These are phyloP conservation scores for Creontiades dilutus DNA, from an alignment of 2,888 invertebrate genomes.

Conservation along the genomic window DNA sequence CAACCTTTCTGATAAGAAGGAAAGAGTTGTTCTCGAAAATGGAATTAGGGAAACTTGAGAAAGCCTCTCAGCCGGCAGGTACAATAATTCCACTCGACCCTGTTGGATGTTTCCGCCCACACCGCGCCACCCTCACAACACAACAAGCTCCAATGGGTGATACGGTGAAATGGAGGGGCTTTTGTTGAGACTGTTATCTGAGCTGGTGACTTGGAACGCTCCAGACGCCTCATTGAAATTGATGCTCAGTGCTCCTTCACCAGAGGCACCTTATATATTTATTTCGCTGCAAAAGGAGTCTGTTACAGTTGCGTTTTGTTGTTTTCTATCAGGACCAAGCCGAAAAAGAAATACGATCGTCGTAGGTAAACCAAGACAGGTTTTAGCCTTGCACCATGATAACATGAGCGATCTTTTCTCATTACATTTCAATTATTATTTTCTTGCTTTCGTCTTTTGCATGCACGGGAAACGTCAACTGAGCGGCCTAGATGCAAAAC, in stretches of 20 bases:
- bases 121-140: background rate
- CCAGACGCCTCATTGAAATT: background rate
- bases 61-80: constrained; percentile 7
- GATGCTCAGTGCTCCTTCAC: background rate
- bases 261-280: background rate
- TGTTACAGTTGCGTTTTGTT: no score
- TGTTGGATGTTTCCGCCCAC: background rate
- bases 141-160: background rate
- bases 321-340: no score
- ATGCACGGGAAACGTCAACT: no score
- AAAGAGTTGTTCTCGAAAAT: constrained; percentile 31
- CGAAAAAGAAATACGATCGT: no score
- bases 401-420: no score
- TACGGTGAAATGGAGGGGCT: constrained; percentile 2
- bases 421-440: no score
- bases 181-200: constrained; percentile 7
- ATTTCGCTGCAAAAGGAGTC: background rate
- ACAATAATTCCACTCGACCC: constrained; percentile 17
- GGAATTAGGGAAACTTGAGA: constrained; percentile 35
- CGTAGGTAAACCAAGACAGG: no score
- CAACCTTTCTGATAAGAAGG: constrained; percentile 21
- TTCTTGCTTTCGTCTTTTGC: no score
- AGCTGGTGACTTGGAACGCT: background rate
- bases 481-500: no score
- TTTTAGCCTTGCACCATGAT: no score